Conservation (phyloP, 2,113 vertebrate species). For the Suricata suricatta region DNA sequence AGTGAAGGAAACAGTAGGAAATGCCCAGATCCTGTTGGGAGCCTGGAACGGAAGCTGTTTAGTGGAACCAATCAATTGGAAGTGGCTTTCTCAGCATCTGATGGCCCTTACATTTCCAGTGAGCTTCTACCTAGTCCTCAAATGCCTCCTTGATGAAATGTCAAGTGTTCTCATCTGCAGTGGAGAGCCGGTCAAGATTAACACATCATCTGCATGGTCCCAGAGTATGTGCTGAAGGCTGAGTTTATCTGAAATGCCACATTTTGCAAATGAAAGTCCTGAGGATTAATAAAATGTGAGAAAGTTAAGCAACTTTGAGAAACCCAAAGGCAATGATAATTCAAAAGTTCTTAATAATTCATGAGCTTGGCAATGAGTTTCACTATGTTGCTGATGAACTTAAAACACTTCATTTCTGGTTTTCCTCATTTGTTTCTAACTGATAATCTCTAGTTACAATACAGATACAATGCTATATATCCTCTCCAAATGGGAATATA, state of each 20-base stretch:
- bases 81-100: neutral
- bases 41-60: neutral
- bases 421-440: neutral
- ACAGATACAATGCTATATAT: neutral
- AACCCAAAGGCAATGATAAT: conserved; percentile 8
- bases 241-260: conserved; percentile 36
- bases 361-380: neutral
- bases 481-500: neutral
- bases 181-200: neutral
- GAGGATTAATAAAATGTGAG: neutral
- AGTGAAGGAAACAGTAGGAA: neutral
- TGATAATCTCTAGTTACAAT: neutral
- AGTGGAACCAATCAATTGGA: neutral
- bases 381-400: neutral
- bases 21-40: neutral
- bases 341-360: conserved; percentile 43
- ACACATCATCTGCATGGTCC: neutral
- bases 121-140: neutral
- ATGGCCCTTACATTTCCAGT: neutral
- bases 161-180: conserved; percentile 7
- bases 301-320: conserved; percentile 17
- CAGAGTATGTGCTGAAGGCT: neutral
- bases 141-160: neutral
- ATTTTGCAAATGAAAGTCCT: conserved; percentile 38
- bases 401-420: neutral